Conservation (phyloP, 2,113 vertebrate species). For the Emydura subglobosa region DNA sequence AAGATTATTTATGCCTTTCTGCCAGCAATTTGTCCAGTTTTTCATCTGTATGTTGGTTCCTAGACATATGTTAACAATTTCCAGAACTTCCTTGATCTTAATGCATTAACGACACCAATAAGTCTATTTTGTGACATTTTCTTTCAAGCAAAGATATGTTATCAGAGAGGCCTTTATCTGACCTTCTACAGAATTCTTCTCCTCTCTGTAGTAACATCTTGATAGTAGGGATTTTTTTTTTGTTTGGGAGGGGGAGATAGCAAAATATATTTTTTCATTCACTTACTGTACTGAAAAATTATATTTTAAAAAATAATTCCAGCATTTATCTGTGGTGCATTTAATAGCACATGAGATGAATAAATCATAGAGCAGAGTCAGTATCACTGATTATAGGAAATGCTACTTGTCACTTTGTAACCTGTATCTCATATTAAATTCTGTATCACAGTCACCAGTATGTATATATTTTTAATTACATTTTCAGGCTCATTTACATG, state of each 20-base stretch:
- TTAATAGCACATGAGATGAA: not conserved
- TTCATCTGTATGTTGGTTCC: not conserved
- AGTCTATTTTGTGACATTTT: not conserved
- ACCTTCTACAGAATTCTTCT: not conserved
- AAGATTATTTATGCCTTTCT: slow-evolving; percentile 24
- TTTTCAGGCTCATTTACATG: slow-evolving; percentile 73
- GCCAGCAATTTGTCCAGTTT: not conserved
- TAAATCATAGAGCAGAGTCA: slow-evolving; percentile 31
- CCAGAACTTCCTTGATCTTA: not conserved
- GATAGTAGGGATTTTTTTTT: not conserved
- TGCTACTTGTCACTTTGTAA: slow-evolving; percentile 44
- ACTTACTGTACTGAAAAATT: not conserved
- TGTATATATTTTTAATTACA: slow-evolving; percentile 75
- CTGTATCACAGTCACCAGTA: slow-evolving; percentile 12
- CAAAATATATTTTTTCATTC: not conserved
- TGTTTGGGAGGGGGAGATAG: not conserved
- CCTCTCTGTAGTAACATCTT: not conserved
- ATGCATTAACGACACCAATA: not conserved
- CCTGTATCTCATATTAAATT: slow-evolving; percentile 30
- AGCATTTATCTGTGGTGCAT: not conserved
- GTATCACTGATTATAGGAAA: slow-evolving; percentile 32
- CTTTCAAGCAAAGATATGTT: not conserved
- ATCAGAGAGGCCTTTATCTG: slow-evolving; percentile 7
- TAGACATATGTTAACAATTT: not conserved
- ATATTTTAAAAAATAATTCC: slow-evolving; percentile 25